Evolutionary conservation across 2,113 vertebrate species (phyloP).

Genomic region (Oriolus oriolus): DNA sequence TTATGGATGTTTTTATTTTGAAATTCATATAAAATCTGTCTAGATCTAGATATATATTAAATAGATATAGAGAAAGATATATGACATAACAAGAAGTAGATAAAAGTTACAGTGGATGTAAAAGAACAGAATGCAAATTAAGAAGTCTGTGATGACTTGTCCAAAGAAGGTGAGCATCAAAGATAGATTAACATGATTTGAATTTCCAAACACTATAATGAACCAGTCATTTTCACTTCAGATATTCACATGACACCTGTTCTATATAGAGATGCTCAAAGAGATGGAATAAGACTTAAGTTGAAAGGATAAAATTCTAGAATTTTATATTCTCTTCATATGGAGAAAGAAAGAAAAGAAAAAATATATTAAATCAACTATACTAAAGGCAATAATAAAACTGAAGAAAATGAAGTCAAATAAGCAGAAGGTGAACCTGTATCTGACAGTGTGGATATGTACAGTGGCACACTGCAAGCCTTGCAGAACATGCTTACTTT

Average conservation of each 20-base stretch:
- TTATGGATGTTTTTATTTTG: neutral
- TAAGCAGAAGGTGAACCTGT: neutral
- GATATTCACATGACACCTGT: neutral
- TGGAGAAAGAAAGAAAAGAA: neutral
- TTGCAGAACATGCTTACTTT: neutral
- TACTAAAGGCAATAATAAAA: neutral
- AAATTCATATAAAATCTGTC: neutral
- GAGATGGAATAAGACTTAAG: neutral
- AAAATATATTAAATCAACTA: neutral
- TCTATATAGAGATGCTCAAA: neutral
- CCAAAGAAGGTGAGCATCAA: neutral
- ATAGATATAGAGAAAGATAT: neutral
- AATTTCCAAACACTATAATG: neutral
- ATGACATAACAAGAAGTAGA: neutral
- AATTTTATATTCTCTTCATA: neutral
- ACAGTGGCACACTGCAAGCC: neutral
- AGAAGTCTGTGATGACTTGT: neutral
- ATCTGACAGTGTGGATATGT: neutral
- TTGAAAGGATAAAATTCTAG: neutral
- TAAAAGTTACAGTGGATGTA: neutral
- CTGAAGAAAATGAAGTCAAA: neutral
- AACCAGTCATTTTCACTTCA: neutral
- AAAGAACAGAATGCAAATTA: neutral
- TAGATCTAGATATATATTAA: neutral
- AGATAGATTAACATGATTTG: neutral